Evolutionary conservation across 2,113 vertebrate species (phyloP).

Genomic region (Ameiurus melas): DNA sequence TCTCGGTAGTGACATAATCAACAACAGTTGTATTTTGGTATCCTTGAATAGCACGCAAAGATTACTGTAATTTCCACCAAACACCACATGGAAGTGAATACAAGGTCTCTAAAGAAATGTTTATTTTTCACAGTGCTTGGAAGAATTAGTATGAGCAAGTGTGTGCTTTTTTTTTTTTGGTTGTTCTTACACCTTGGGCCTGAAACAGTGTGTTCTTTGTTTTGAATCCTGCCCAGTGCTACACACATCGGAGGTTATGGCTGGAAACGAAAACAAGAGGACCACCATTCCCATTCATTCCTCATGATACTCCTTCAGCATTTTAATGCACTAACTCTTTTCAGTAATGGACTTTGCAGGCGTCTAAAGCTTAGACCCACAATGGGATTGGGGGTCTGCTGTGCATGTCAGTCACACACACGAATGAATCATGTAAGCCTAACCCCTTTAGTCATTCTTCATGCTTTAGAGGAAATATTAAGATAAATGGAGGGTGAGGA

Average conservation of each 20-base stretch:
- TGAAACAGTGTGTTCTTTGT: constrained; percentile 69
- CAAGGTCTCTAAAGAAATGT: background rate
- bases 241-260: constrained; percentile 51
- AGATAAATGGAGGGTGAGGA: constrained; percentile 45
- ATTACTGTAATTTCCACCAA: constrained; percentile 17
- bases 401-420: constrained; percentile 65
- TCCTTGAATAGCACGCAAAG: constrained; percentile 8
- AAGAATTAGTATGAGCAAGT: constrained; percentile 45
- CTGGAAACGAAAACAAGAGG: constrained; percentile 62
- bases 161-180: constrained; percentile 13
- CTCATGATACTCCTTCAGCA: constrained; percentile 57
- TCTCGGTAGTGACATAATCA: background rate
- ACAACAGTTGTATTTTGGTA: constrained; percentile 1
- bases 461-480: constrained; percentile 48
- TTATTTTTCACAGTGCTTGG: background rate
- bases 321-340: constrained; percentile 60
- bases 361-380: constrained; percentile 52
- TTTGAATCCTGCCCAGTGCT: constrained; percentile 41
- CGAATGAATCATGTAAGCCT: constrained; percentile 55
- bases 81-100: background rate
- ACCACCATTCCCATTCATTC: constrained; percentile 60
- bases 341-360: constrained; percentile 62
- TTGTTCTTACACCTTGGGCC: constrained; percentile 57
- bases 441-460: constrained; percentile 46
- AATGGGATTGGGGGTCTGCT: constrained; percentile 58